These are phyloP conservation scores for Hipparchia sbordonii DNA, from an alignment of 2,888 invertebrate species.

Conservation along the genomic window DNA sequence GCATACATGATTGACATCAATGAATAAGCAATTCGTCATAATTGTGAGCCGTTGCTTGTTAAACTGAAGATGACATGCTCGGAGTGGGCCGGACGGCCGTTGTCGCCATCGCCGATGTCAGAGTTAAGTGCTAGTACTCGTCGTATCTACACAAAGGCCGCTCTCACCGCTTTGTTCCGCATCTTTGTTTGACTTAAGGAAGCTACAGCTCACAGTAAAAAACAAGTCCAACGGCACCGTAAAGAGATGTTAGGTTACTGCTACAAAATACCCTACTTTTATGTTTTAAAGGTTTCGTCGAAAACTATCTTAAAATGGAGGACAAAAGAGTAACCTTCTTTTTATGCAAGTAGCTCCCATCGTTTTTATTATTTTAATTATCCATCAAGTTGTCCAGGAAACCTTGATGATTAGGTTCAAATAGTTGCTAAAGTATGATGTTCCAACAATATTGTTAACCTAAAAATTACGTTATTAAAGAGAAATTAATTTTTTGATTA, in stretches of 20 bases:
- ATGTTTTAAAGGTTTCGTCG: slow-evolving; percentile 2
- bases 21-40: slow-evolving; percentile 19
- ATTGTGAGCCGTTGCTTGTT: slow-evolving; percentile 28
- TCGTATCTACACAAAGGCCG: slow-evolving; percentile 73
- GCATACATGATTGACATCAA: slow-evolving; percentile 18
- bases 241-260: slow-evolving; percentile 19
- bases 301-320: neutral
- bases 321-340: neutral
- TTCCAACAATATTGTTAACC: too few species aligned
- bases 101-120: slow-evolving; percentile 64
- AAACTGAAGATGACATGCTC: slow-evolving; percentile 29
- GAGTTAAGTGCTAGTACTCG: slow-evolving; percentile 71
- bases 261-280: slow-evolving; percentile 7
- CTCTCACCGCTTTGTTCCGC: slow-evolving; percentile 79
- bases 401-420: too few species aligned
- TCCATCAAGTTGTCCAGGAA: neutral
- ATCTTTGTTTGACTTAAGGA: slow-evolving; percentile 76
- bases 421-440: too few species aligned
- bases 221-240: slow-evolving; percentile 51
- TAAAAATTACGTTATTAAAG: too few species aligned
- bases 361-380: too few species aligned
- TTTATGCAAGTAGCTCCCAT: neutral
- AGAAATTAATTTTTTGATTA: too few species aligned
- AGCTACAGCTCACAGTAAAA: slow-evolving; percentile 56
- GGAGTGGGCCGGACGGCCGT: slow-evolving; percentile 40